A percentile compares a stretch with the other conserved stretches of the same genome.
Evolutionary conservation across 2,113 vertebrate species (phyloP).

Genomic region (Jacana jacana): DNA sequence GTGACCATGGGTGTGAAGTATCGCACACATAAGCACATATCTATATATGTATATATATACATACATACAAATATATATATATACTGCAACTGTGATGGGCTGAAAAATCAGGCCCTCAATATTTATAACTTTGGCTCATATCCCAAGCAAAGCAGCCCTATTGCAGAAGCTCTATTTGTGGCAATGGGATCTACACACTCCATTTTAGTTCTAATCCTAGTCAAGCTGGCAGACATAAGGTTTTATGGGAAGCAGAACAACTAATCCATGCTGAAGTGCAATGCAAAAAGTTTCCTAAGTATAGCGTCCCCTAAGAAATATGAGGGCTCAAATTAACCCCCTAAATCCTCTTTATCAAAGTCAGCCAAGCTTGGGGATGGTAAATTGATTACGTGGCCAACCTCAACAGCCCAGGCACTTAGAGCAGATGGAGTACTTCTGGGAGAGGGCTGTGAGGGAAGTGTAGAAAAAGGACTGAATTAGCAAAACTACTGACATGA

Average conservation of each 20-base stretch:
- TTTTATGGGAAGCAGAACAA: conserved; percentile 71
- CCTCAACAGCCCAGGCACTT: neutral
- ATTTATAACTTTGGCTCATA: conserved; percentile 65
- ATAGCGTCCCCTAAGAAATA: conserved; percentile 48
- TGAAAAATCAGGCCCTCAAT: conserved; percentile 47
- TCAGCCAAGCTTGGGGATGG: conserved; percentile 34
- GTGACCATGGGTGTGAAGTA: neutral
- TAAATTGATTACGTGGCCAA: conserved; percentile 39
- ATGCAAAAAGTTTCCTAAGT: conserved; percentile 52
- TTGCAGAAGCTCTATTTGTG: conserved; percentile 58
- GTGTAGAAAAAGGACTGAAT: neutral
- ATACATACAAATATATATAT: neutral
- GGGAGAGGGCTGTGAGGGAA: neutral
- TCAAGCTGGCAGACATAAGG: conserved; percentile 60
- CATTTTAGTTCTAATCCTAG: conserved; percentile 62
- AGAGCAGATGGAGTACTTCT: conserved; percentile 17
- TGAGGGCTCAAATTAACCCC: conserved; percentile 59
- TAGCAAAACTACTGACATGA: neutral
- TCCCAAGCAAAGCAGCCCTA: conserved; percentile 55
- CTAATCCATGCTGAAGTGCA: conserved; percentile 51
- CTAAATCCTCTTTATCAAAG: conserved; percentile 64
- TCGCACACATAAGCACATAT: neutral
- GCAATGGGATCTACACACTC: conserved; percentile 55
- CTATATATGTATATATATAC: neutral
- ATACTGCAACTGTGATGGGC: neutral